Evolutionary conservation across 2,888 invertebrate species (phyloP), one percentile per base, ranked within the genome.

Genomic region (Gastrophysa polygoni): DNA sequence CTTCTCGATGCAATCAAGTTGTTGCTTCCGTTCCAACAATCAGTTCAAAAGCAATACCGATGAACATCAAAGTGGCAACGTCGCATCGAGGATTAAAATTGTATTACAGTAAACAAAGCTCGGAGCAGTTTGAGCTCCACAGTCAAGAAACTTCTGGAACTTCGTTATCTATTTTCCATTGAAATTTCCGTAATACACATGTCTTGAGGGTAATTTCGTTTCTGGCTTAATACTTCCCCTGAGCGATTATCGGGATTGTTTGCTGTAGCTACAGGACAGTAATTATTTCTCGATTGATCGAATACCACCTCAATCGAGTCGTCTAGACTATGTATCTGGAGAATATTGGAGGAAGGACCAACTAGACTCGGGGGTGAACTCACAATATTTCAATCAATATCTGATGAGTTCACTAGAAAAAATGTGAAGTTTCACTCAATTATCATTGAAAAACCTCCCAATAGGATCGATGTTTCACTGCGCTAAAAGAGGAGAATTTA

Each of bases 71-170:
- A n/a, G n/a, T n/a, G 54, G 14, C 10, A 24, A 43, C 28, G 10
- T 43, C 24, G 54, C 44, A 8, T 1, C 14, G n/a, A 6, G 24
- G 54, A 54, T 54, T 54, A 43, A 54, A 54, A 54, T 43, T 11
- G 28, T 43, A 43, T 44, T 17, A 24, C 24, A 54, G 54, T 28
- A 20, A 43, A 54, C 54, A 54, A 43, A 54, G 54, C 54, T 54
- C 11, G n/a, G 4, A 54, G 54, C 24, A 43, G 16, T 54, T 54
- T 43, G 21, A 24, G 43, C 43, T 43, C 10, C 24, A 24, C 14
- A 38, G 38, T 38, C 38, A 38, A 38, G 38, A 38, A 38, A 54
- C 43, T 54, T 54, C 14, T 4, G 20, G 29, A 54, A 54, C 54
- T 54, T 54, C 14, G 44, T 54, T 54, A 54, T 43, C 43, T 43